Conservation (phyloP, 2,888 invertebrate genomes). For the Chironomus riparius region DNA sequence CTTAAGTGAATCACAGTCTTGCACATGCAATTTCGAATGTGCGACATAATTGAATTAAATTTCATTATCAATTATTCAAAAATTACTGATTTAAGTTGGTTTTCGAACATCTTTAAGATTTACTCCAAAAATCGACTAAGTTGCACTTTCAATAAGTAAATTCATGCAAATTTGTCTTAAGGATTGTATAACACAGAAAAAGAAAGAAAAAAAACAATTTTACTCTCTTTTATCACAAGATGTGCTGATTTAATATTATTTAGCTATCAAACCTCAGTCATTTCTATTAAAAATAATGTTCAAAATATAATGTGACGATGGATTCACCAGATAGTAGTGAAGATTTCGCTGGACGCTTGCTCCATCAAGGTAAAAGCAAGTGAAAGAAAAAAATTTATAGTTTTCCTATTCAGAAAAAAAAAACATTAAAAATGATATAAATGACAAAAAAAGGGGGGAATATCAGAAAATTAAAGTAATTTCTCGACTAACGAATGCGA, state of each 20-base stretch:
- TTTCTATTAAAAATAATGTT: constrained; percentile 57
- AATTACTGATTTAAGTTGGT: neutral
- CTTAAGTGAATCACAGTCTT: neutral
- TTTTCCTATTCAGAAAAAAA: neutral
- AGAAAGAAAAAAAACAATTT: neutral
- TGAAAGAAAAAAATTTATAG: neutral
- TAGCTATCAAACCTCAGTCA: neutral
- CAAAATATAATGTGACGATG: constrained; percentile 77
- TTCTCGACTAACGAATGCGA: too few relatives aligned
- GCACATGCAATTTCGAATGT: neutral
- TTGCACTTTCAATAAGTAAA: neutral
- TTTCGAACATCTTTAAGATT: neutral
- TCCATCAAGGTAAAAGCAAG: constrained; percentile 17
- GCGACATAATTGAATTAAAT: neutral
- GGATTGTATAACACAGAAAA: neutral
- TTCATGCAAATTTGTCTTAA: neutral
- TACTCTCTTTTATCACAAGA: neutral
- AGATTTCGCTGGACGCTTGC: constrained; percentile 19
- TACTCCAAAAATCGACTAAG: neutral
- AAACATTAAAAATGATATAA: neutral
- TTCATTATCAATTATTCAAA: neutral
- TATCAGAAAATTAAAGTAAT: neutral
- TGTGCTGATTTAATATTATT: neutral
- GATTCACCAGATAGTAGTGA: constrained; percentile 59
- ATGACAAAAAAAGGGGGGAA: neutral